Conservation (phyloP, 2,113 vertebrate species). For the Dunckerocampus dactyliophorus region DNA sequence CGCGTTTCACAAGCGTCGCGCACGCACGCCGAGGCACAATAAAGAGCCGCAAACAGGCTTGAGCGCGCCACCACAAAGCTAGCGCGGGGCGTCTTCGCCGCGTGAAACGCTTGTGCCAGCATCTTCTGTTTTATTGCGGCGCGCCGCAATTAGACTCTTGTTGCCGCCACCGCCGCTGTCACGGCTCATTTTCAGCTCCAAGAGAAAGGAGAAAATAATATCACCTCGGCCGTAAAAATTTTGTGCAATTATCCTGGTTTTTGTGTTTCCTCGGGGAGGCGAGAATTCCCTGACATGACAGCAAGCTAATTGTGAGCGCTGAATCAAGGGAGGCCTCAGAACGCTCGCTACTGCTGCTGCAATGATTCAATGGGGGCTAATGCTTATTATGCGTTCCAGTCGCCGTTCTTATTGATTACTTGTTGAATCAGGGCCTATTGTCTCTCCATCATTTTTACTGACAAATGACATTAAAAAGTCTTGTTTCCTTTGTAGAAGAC, state of each 20-base stretch:
- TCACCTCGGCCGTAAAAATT: constrained; percentile 37
- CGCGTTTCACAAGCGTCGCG: constrained; percentile 1
- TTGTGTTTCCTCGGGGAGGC: constrained; percentile 25
- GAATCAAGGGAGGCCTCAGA: constrained; percentile 8
- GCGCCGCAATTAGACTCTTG: constrained; percentile 37
- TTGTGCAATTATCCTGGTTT: constrained; percentile 47
- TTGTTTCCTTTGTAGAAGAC: too few relatives aligned
- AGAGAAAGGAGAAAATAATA: constrained; percentile 6
- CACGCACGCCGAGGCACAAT: too few relatives aligned
- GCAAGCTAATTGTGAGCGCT: constrained; percentile 26
- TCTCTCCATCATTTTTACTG: too few relatives aligned
- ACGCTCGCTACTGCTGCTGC: background rate
- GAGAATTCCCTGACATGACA: constrained; percentile 41
- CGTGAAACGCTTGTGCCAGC: constrained; percentile 28
- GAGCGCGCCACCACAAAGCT: background rate
- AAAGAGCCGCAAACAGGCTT: constrained; percentile 2
- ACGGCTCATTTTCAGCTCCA: constrained; percentile 17
- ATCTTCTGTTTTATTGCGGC: constrained; percentile 21
- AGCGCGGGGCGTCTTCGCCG: background rate
- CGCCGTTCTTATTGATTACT: background rate
- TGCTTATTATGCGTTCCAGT: background rate
- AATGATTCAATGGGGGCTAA: background rate
- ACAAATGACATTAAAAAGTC: too few relatives aligned
- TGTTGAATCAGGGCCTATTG: background rate
- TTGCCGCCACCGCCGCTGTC: constrained; percentile 18